A percentile compares a stretch with the other conserved stretches of the same genome.
phyloP scores from a whole-genome alignment of 2,797 vertebrate genomes.

The Pelochelys cantorii region DNA sequence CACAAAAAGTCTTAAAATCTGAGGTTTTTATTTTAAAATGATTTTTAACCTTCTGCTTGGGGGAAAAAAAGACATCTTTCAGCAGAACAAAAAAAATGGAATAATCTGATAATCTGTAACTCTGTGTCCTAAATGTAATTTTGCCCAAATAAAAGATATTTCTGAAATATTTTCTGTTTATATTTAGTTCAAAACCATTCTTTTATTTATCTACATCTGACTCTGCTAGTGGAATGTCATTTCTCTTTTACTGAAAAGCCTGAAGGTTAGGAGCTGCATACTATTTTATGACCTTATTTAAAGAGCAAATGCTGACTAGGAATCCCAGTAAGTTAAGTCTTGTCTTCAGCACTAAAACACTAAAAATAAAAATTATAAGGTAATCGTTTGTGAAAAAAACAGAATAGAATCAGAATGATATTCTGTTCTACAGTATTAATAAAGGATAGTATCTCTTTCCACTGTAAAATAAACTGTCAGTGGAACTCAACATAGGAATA shows the following conservation, averaged over 20 bases:
- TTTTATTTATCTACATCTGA: not conserved
- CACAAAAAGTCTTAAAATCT: conserved; percentile 4
- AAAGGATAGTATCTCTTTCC: not conserved
- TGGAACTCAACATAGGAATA: conserved; percentile 6
- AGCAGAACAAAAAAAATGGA: not conserved
- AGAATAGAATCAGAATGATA: not conserved
- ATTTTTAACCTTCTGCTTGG: not conserved
- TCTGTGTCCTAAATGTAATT: not conserved
- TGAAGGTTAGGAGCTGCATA: not conserved
- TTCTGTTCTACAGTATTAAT: not conserved
- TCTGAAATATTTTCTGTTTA: not conserved
- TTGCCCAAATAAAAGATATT: not conserved
- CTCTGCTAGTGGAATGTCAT: not conserved
- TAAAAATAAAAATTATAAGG: not conserved
- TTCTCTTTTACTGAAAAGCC: conserved; percentile 14
- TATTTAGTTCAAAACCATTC: not conserved
- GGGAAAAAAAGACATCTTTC: not conserved
- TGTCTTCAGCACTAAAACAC: not conserved
- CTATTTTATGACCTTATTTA: not conserved
- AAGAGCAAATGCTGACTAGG: not conserved
- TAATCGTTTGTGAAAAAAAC: not conserved
- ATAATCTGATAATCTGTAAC: not conserved
- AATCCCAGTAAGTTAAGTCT: not conserved
- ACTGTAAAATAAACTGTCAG: not conserved
- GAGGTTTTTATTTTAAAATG: not conserved